A percentile compares a stretch with the other conserved stretches of the same genome.
phyloP scores from a whole-genome alignment of 2,888 invertebrate genomes.

The Micropterix aruncella region DNA sequence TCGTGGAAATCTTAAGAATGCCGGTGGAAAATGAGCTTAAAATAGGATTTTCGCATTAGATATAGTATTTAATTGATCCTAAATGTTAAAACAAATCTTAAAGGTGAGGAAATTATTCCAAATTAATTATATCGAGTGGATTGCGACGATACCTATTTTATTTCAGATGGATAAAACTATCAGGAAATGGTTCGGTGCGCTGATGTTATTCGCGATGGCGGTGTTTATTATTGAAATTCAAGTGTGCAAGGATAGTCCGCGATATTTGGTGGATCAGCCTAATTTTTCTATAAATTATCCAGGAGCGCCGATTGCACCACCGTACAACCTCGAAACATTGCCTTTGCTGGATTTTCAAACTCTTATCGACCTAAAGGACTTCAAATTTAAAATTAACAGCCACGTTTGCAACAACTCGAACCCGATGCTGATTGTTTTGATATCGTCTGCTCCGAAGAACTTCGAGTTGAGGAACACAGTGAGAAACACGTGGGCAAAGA shows the following conservation, averaged over 20 bases:
- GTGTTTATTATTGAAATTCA: neutral
- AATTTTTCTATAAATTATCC: neutral
- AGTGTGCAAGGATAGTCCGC: neutral
- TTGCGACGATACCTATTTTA: too few relatives aligned
- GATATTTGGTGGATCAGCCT: neutral
- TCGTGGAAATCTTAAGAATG: too few relatives aligned
- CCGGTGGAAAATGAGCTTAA: too few relatives aligned
- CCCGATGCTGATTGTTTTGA: conserved; percentile 38
- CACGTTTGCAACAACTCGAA: conserved; percentile 29
- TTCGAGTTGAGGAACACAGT: conserved; percentile 49
- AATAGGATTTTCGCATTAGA: too few relatives aligned
- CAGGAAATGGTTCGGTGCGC: neutral
- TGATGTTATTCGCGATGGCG: neutral
- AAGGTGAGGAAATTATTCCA: too few relatives aligned
- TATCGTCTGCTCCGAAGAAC: conserved; percentile 57
- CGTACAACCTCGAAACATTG: neutral
- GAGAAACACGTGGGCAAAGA: conserved; percentile 59
- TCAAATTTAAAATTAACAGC: conserved; percentile 46
- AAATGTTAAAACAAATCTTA: too few relatives aligned
- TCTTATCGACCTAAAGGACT: conserved; percentile 44
- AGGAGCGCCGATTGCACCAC: neutral
- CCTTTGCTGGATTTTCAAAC: neutral
- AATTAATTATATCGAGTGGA: too few relatives aligned
- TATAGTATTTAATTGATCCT: too few relatives aligned
- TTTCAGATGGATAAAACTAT: neutral